Evolutionary conservation across 2,797 vertebrate genomes (phyloP), one percentile per base, ranked within the genome.

Genomic region (Enteromius paludinosus): DNA sequence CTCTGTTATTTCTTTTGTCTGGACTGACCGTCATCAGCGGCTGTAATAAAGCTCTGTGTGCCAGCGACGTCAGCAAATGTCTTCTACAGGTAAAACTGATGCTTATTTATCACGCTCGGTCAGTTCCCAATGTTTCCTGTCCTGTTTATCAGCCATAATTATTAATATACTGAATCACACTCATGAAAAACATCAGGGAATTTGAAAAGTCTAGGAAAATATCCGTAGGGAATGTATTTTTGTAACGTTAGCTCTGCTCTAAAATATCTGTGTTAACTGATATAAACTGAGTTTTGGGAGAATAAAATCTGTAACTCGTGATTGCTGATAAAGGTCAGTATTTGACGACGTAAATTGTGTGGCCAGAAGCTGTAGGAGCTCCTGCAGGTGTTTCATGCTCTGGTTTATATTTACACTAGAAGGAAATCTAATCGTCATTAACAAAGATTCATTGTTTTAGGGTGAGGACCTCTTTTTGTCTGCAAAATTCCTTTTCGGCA

Each of bases 51-150:
- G 98, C 97, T 0, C 95, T 99, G 20, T 99, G 98, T 52, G 98
- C 98, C 43, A 99, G 97, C 15, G 98, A 99, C 23, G 98, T 99
- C 93, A 99, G 98, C 95, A 99, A 99, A 91, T 99, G 98, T 88
- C 96, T 99, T 84, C 97, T 99, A 88, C 98, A 99, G 97, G 98
- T 99, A 92, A 11, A 33, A 20, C 52, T 9, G 45, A 52, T 15
- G 0, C 49, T 47, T 7, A 6, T 45, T 69, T 15, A 23, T 52
- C 35, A 54, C 30, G 8, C 9, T 2, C 0, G 1, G 6, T 6
- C 0, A 15, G 9, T 62, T 43, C 14, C 10, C 6, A 23, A 3
- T 68, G 11, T 14, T 41, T 75, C 56, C 30, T 17, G 6, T 52
- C 30, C 38, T 14, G 12, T 23, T 25, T 5, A 11, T 56, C 52